Conservation (phyloP, 2,888 invertebrate genomes). For the Brachyopa scutellaris region DNA sequence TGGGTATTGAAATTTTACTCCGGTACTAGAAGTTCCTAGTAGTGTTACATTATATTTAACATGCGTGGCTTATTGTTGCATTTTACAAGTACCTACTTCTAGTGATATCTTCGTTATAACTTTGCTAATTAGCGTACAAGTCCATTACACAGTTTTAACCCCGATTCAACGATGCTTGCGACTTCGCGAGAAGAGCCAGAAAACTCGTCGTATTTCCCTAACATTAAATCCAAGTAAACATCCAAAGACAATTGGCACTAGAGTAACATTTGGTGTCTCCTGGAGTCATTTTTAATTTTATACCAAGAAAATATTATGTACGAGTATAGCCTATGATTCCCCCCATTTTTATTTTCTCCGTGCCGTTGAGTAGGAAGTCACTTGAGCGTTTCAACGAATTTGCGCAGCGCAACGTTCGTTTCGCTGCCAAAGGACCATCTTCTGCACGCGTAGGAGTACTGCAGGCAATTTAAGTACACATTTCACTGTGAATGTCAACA, state of each 20-base stretch:
- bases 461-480: conserved; percentile 67
- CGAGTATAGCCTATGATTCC: no score
- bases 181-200: conserved; percentile 59
- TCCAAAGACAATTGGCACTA: conserved; percentile 71
- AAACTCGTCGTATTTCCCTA: conserved; percentile 42
- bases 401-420: conserved; percentile 71
- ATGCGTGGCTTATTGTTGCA: conserved; percentile 72
- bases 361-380: conserved; percentile 72
- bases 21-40: conserved; percentile 39
- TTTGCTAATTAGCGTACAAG: conserved; percentile 72
- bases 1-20: neutral
- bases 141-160: conserved; percentile 72
- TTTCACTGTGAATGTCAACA: conserved; percentile 72
- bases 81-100: conserved; percentile 64
- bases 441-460: conserved; percentile 72
- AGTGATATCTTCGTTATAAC: conserved; percentile 68
- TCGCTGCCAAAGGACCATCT: conserved; percentile 72
- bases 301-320: conserved; percentile 43
- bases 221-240: conserved; percentile 68
- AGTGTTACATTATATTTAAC: conserved; percentile 68
- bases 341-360: conserved; percentile 22
- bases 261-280: conserved; percentile 73
- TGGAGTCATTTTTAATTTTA: conserved; percentile 72
- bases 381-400: conserved; percentile 70
- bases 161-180: conserved; percentile 53